Evolutionary conservation across 1,140 invertebrate species (phyloP), one percentile per base, ranked within the genome.

Genomic region (Papilio glaucus): DNA sequence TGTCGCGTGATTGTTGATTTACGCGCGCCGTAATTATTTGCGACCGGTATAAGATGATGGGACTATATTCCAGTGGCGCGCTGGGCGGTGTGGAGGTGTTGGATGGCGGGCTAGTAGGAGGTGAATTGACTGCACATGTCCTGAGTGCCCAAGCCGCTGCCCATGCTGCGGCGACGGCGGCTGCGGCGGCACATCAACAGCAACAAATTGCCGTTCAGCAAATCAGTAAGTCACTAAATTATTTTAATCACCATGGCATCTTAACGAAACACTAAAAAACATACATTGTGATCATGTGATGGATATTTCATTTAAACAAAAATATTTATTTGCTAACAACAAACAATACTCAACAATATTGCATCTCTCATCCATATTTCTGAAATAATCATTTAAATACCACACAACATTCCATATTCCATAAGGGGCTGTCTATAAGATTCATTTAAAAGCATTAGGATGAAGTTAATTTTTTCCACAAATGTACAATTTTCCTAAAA

Each of bases 31-130:
- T 62, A 68, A 42, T 74, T 67, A 45, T 49, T 53, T 21, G 18
- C 71, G 71, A 69, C 26, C 67, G 37, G 71, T 70, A 39, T 71
- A 84, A 85, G 77, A 92, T 92, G 90, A 89, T 92, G 90, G 85
- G 85, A 13, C 67, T 92, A 71, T 92, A 90, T 91, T 91, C 90
- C 83, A 92, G 90, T 76, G 90, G 90, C 68, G 89, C 88, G 75
- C 85, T 91, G 78, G 90, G 89, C 71, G 90, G 89, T 41, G 84
- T 91, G 81, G 90, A 91, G 76, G 89, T 92, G 71, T 75, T 91
- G 71, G 90, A 91, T 41, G 89, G 88, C 13, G 84, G 87, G 0
- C 67, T 91, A 76, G 88, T 91, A 57, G 89, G 84, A 74, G 91
- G 90, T 41, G 92, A 93, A 74, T 79, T 93, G 81, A 88, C 86